phyloP scores from a whole-genome alignment of 2,797 vertebrate genomes.

The Oryzias sinensis region DNA sequence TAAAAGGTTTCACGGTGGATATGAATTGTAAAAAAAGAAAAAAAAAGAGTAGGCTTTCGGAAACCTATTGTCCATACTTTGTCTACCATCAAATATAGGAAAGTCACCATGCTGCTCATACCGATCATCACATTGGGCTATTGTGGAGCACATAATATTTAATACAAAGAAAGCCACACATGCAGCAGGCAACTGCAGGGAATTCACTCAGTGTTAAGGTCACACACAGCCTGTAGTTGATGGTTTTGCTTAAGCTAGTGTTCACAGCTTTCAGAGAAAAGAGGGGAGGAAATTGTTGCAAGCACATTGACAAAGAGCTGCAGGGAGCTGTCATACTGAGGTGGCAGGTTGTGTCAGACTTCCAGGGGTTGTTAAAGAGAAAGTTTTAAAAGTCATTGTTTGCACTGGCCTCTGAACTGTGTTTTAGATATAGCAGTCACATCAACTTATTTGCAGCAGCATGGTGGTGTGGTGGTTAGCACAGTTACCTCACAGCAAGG shows the following conservation, averaged over 20 bases:
- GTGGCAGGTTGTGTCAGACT: conserved; percentile 76
- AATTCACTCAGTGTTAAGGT: conserved; percentile 72
- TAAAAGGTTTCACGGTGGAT: conserved; percentile 14
- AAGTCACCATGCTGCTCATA: conserved; percentile 34
- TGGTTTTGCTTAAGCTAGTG: conserved; percentile 51
- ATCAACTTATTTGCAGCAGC: conserved; percentile 5
- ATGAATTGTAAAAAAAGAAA: conserved; percentile 13
- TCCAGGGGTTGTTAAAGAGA: conserved; percentile 49
- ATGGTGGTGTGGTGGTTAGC: too few species aligned
- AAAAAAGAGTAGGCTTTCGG: conserved; percentile 14
- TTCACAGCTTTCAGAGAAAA: conserved; percentile 62
- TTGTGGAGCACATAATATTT: conserved; percentile 54
- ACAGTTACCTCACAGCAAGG: too few species aligned
- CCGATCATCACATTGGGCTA: conserved; percentile 50
- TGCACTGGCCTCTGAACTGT: conserved; percentile 21
- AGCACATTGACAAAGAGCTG: conserved; percentile 60
- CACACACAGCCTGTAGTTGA: conserved; percentile 69
- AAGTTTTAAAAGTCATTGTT: conserved; percentile 46
- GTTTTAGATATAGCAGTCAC: conserved; percentile 13
- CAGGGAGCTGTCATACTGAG: conserved; percentile 68
- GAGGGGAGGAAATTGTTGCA: conserved; percentile 71
- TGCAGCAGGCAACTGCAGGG: conserved; percentile 56
- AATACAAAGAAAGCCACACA: conserved; percentile 59
- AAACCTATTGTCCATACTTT: conserved; percentile 25
- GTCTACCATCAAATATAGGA: conserved; percentile 45